Base-by-base conservation (phyloP, 1,140 invertebrate species). In the Rhyacophila brunnea region DNA sequence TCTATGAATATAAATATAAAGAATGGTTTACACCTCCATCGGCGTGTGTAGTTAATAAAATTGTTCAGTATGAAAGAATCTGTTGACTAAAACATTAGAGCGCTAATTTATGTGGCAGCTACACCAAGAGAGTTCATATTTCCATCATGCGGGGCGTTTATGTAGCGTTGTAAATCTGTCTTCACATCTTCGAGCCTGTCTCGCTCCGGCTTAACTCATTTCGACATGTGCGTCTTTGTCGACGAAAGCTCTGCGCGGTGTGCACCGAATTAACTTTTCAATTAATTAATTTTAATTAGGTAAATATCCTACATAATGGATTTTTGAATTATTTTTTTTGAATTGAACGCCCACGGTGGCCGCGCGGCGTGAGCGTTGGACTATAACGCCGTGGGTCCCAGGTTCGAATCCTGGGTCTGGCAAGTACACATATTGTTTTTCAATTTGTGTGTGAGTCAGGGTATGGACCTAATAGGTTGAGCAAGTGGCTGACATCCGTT, bases 31-130 rank as follows among this genome's bases (percentile, higher is more conserved):
- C 52, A 56, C 48, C 49, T 62, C 53, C 20, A 49, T 58, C 55
- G 32, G 13, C 57, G 56, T 13, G 20, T 6, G 53, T 40, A 60
- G 58, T 64, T 64, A 64, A 64, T 64, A 64, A 64, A 64, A 64
- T 52, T 18, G 62, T 55, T 49, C 40, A 10, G 17, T 20, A 45
- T 32, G 62, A 58, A 64, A 58, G 62, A 60, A 64, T 57, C 62
- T 59, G 62, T 60, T 64, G 62, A 64, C 62, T 64, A 59, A 64
- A 64, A 57, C 53, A 64, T 64, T 60, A 64, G 48, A 36, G 48
- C 34, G 47, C 43, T 52, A 47, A 64, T 64, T 64, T 60, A 64
- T 64, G 62, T 58, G 62, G 58, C 62, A 54, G 52, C 57, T 53
- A 57, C 62, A 58, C 52, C 43, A 47, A 48, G 62, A 53, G 56